phyloP scores from a whole-genome alignment of 1,140 invertebrate genomes.

The Campoletis sonorensis region DNA sequence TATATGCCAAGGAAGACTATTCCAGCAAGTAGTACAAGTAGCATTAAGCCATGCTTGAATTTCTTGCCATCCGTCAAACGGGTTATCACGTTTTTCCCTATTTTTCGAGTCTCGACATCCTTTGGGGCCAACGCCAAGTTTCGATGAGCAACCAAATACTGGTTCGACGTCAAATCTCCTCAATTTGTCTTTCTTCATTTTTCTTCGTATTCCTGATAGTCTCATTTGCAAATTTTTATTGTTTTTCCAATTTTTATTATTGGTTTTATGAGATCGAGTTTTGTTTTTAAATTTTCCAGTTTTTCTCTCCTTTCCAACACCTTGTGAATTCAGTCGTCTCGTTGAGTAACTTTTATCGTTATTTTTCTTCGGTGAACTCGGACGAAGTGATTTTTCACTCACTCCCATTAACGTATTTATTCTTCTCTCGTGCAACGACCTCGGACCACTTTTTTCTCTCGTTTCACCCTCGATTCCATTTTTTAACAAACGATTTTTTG shows the following conservation, averaged over 20 bases:
- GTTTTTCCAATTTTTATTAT: not conserved
- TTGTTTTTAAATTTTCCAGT: not conserved
- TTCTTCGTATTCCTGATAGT: not conserved
- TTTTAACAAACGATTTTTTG: not conserved
- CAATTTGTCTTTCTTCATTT: not conserved
- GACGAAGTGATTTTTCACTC: conserved; percentile 15
- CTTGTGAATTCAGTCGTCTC: not conserved
- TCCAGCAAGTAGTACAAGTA: not conserved
- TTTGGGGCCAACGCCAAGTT: not conserved
- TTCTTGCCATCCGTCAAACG: too few species aligned
- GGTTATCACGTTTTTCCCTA: not conserved
- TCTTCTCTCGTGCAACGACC: not conserved
- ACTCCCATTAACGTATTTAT: not conserved
- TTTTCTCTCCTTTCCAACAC: too few species aligned
- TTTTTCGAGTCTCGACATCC: not conserved
- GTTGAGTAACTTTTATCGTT: not conserved
- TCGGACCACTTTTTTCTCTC: not conserved
- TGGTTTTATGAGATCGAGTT: not conserved
- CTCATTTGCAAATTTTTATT: not conserved
- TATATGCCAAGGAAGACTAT: not conserved
- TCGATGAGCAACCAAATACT: not conserved
- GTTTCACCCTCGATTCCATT: not conserved
- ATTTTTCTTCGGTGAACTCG: not conserved
- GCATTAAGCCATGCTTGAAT: not conserved
- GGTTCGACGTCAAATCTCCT: not conserved